These are phyloP conservation scores for Anguilla obscura DNA, from an alignment of 2,797 vertebrate species.

Conservation along the genomic window DNA sequence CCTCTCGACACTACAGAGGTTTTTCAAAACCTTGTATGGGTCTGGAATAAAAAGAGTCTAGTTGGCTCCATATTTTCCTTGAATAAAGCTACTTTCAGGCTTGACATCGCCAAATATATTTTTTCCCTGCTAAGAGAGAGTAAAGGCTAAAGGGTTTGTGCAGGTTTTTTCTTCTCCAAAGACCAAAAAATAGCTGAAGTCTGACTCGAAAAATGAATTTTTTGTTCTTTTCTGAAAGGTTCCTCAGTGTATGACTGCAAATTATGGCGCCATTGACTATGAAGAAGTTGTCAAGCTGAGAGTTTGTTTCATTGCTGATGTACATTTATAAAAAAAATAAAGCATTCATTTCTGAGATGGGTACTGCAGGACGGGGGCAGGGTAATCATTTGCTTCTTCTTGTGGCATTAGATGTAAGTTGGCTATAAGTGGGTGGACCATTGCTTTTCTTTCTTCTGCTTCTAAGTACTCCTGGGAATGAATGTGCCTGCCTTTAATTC, in stretches of 20 bases:
- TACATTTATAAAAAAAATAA: neutral
- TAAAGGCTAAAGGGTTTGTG: neutral
- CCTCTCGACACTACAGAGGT: neutral
- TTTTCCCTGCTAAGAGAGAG: neutral
- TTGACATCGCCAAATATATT: neutral
- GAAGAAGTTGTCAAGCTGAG: neutral
- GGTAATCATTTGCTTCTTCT: neutral
- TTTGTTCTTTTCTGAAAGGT: neutral
- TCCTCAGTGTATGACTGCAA: neutral
- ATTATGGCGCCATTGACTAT: slow-evolving; percentile 1
- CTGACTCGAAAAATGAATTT: neutral
- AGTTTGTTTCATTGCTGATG: neutral
- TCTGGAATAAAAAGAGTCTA: neutral
- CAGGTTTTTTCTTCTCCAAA: neutral
- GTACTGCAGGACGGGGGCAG: neutral
- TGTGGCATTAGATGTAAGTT: neutral
- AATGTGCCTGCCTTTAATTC: neutral
- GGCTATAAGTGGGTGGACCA: neutral
- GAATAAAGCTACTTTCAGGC: slow-evolving; percentile 6
- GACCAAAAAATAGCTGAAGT: neutral
- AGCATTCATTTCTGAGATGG: neutral
- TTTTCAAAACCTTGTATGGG: neutral
- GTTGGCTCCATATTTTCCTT: slow-evolving; percentile 6
- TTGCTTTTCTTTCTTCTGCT: neutral
- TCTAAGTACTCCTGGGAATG: neutral